A percentile compares a stretch with the other conserved stretches of the same genome.
These are phyloP conservation scores for Anabas testudineus DNA, from an alignment of 2,797 vertebrate genomes.

Conservation along the genomic window DNA sequence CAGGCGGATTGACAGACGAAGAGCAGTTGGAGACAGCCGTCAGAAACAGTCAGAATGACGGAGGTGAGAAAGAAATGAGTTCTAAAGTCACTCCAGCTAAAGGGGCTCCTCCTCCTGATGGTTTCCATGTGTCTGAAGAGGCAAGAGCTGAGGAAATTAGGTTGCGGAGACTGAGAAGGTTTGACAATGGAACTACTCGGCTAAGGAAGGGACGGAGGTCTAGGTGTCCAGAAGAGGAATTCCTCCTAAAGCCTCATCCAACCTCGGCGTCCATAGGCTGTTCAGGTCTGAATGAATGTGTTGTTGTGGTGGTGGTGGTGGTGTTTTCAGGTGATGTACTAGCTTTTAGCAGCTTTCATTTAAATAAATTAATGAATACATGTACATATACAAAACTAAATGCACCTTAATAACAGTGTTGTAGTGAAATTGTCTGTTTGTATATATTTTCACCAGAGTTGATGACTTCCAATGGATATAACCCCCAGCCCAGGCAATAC, in stretches of 20 bases:
- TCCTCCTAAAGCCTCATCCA: neutral
- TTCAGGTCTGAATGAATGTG: neutral
- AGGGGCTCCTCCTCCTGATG: constrained; percentile 60
- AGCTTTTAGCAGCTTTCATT: neutral
- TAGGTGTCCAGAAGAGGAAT: neutral
- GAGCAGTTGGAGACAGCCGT: constrained; percentile 90
- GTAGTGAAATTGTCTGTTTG: neutral
- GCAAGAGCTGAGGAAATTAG: constrained; percentile 72
- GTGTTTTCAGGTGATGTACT: neutral
- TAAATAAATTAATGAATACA: neutral
- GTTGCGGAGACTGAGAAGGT: constrained; percentile 74
- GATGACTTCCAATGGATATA: constrained; percentile 40
- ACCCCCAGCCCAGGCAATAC: neutral
- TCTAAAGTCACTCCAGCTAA: neutral
- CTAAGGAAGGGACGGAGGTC: neutral
- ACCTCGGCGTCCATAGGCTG: too few species aligned
- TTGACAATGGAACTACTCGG: constrained; percentile 65
- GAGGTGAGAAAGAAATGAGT: constrained; percentile 74
- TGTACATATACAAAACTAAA: too few species aligned
- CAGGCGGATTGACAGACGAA: constrained; percentile 89
- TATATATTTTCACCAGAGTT: constrained; percentile 62
- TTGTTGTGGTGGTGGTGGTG: too few species aligned
- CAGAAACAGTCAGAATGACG: constrained; percentile 86
- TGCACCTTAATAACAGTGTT: too few species aligned
- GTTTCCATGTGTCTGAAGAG: constrained; percentile 56